Percentiles rank a stretch among this genome's conserved stretches.
phyloP scores from a whole-genome alignment of 2,113 vertebrate species.

The Tapirus terrestris region DNA sequence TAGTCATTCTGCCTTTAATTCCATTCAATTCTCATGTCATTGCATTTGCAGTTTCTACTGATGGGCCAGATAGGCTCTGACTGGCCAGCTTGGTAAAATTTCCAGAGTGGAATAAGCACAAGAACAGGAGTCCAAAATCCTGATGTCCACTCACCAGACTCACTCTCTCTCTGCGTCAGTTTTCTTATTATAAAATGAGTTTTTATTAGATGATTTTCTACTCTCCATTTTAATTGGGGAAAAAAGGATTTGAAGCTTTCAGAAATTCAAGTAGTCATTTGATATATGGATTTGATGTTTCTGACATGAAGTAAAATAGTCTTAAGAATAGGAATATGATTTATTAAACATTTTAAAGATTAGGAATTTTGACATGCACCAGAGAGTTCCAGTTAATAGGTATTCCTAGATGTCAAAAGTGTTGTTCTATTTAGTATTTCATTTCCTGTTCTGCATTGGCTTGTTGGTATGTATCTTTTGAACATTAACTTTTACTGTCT shows the following conservation, averaged over 20 bases:
- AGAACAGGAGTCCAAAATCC: not conserved
- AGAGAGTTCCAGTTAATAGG: constrained; percentile 11
- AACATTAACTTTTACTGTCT: constrained; percentile 57
- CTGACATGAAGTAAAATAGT: not conserved
- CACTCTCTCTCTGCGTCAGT: not conserved
- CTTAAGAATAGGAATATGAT: not conserved
- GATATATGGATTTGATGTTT: constrained; percentile 21
- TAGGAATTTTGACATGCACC: constrained; percentile 27
- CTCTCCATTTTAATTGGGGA: not conserved
- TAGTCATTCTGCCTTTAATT: constrained; percentile 38
- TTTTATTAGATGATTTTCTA: not conserved
- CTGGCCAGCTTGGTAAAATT: not conserved
- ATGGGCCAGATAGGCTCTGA: not conserved
- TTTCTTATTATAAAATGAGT: not conserved
- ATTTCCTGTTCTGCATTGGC: constrained; percentile 19
- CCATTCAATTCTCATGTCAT: not conserved
- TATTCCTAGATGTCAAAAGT: not conserved
- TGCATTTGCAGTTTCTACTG: not conserved
- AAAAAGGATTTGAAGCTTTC: not conserved
- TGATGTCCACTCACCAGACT: not conserved
- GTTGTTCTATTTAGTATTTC: not conserved
- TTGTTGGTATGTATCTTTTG: constrained; percentile 51
- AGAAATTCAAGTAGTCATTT: constrained; percentile 35
- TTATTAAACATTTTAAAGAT: constrained; percentile 46
- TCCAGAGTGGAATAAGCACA: not conserved